Evolutionary conservation across 2,797 vertebrate species (phyloP), one percentile per base, ranked within the genome.

Genomic region (Silurus lanzhouensis): DNA sequence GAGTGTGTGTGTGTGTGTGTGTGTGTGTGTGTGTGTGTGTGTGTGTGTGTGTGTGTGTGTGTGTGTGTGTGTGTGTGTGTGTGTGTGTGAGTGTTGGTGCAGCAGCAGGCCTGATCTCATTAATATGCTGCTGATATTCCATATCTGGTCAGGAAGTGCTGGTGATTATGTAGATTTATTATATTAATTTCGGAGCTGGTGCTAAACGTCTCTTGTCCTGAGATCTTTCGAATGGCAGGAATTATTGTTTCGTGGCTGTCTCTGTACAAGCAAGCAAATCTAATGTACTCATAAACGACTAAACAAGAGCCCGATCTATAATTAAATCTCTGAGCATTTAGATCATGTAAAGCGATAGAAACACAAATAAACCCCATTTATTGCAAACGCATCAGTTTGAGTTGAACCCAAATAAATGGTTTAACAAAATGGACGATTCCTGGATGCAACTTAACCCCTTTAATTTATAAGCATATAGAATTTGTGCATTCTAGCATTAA

Each of bases 51-150:
- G 77, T 61, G 58, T 15, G 44, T 85, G 70, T 78, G 82, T 66
- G 78, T 27, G 48, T 86, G 77, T 61, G 58, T 15, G 38, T 83
- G 64, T 78, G 82, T 55, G 78, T 27, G 48, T 78, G 82, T 66
- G 38, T 86, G 77, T 60, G 57, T 14, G 38, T 85, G 68, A 81
- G 82, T 67, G 78, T 19, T 55, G 63, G 7, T 12, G n/a, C 14
- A 48, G n/a, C 82, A 86, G 78, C 70, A 52, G 82, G 68, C 74
- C 52, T 74, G 63, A 60, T 67, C 74, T 87, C 85, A 88, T 89
- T 88, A 87, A 89, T 87, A 84, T 84, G 79, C 86, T 84, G 71
- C 84, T 79, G 84, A 89, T 85, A 86, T 82, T 71, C 52, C 79
- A 68, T 85, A 86, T 88, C 88, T 88, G 80, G 81, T 64, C 64